Percentiles rank a stretch among this genome's conserved stretches.
Evolutionary conservation across 2,888 invertebrate genomes (phyloP).

Genomic region (Rhagium mordax): DNA sequence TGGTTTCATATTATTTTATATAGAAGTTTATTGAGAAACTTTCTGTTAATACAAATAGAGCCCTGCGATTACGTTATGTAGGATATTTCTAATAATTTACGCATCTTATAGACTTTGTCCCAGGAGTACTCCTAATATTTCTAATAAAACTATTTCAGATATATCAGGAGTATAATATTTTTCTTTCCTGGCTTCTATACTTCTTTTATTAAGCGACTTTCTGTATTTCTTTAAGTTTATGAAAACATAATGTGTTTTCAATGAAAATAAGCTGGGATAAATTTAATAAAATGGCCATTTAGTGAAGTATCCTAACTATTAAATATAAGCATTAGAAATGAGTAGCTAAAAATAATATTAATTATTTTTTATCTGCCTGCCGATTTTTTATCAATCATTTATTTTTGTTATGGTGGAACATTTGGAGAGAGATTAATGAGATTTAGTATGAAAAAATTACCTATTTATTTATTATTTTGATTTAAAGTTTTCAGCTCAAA

Average conservation of each 20-base stretch:
- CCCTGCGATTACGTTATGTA: background rate
- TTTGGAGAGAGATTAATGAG: too few species aligned
- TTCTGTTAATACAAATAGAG: too few species aligned
- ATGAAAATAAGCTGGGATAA: background rate
- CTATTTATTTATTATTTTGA: too few species aligned
- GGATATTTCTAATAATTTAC: background rate
- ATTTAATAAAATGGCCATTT: background rate
- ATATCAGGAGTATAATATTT: conserved; percentile 8
- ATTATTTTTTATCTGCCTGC: too few species aligned
- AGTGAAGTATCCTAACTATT: too few species aligned
- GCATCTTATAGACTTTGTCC: background rate
- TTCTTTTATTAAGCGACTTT: background rate
- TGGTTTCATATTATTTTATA: background rate
- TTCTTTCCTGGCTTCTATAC: background rate
- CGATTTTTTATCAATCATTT: too few species aligned
- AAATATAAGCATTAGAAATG: too few species aligned
- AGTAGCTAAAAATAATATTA: too few species aligned
- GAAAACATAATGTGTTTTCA: background rate
- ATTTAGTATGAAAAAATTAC: too few species aligned
- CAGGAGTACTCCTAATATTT: background rate
- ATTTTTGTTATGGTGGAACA: too few species aligned
- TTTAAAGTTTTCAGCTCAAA: too few species aligned
- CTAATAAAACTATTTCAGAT: background rate
- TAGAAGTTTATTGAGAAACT: background rate
- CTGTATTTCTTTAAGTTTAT: background rate